phyloP scores from a whole-genome alignment of 2,888 invertebrate genomes.

The Macaria liturata region DNA sequence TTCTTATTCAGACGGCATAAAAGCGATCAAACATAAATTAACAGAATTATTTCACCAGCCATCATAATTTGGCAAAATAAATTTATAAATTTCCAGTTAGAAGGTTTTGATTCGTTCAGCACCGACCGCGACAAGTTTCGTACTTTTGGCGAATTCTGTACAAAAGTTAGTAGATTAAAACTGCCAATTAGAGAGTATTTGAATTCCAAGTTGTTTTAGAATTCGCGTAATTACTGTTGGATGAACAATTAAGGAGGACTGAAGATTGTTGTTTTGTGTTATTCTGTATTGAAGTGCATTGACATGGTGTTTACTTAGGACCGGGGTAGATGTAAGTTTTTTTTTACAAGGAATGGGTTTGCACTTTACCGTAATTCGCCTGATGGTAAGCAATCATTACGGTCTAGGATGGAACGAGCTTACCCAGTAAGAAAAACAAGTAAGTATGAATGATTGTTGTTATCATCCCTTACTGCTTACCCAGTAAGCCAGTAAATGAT shows the following conservation, averaged over 20 bases:
- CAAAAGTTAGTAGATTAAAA: slow-evolving; percentile 82
- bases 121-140: slow-evolving; percentile 76
- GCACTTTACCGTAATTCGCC: no score
- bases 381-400: no score
- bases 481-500: no score
- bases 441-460: no score
- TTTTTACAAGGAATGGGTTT: no score
- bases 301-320: slow-evolving; percentile 27
- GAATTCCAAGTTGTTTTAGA: slow-evolving; percentile 80
- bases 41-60: slow-evolving; percentile 62
- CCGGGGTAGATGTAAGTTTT: no score
- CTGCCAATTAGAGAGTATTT: slow-evolving; percentile 81
- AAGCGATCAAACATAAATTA: slow-evolving; percentile 56
- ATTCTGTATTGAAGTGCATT: slow-evolving; percentile 43
- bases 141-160: slow-evolving; percentile 76
- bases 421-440: no score
- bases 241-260: slow-evolving; percentile 70
- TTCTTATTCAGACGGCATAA: background rate
- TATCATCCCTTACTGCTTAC: no score
- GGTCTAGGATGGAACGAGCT: no score
- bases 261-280: slow-evolving; percentile 59
- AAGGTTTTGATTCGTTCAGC: slow-evolving; percentile 73
- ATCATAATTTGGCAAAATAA: slow-evolving; percentile 69
- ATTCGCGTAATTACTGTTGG: slow-evolving; percentile 78
- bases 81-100: slow-evolving; percentile 72